Conservation (phyloP, 1,140 invertebrate genomes). For the Holotrichia oblita region DNA sequence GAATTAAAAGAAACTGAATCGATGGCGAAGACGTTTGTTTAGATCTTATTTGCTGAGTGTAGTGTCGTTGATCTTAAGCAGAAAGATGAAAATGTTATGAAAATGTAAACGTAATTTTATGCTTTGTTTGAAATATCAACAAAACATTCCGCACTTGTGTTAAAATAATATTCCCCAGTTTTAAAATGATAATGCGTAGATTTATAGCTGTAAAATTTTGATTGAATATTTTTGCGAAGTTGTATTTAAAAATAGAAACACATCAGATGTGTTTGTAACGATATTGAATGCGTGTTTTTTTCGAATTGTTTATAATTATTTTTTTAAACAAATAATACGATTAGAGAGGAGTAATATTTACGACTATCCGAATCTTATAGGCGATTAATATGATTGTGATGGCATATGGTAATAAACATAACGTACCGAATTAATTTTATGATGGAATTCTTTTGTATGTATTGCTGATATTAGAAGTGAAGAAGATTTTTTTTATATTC, state of each 20-base stretch:
- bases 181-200: not conserved
- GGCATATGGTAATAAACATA: too few species aligned
- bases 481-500: too few species aligned
- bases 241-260: not conserved
- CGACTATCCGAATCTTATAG: too few species aligned
- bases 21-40: not conserved
- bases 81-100: conserved; percentile 37
- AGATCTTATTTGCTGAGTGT: conserved; percentile 39
- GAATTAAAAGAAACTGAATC: not conserved
- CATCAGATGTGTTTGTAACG: too few species aligned
- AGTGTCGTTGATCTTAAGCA: conserved; percentile 46
- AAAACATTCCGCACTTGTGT: not conserved
- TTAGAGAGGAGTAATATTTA: too few species aligned
- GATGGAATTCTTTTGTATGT: too few species aligned
- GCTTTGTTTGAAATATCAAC: conserved; percentile 33
- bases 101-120: conserved; percentile 26
- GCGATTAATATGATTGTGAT: too few species aligned
- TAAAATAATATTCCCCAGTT: not conserved
- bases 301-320: too few species aligned
- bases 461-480: too few species aligned
- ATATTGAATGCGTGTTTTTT: too few species aligned
- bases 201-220: not conserved
- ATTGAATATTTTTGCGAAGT: not conserved
- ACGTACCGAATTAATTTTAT: too few species aligned
- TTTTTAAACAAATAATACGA: too few species aligned